phyloP scores from a whole-genome alignment of 2,797 vertebrate genomes.

The Arctocebus calabarensis region DNA sequence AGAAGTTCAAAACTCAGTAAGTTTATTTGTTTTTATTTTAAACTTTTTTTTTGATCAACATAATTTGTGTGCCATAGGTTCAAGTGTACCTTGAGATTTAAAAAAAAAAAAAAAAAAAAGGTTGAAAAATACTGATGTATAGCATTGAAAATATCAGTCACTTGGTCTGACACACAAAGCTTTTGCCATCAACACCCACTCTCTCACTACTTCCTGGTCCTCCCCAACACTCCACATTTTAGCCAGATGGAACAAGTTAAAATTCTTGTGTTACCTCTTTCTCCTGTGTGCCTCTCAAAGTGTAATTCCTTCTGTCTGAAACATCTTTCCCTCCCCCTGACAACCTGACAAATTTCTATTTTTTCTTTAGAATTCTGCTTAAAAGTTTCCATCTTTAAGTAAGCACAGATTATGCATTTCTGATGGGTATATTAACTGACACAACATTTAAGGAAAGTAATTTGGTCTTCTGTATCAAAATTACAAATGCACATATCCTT shows the following conservation, averaged over 20 bases:
- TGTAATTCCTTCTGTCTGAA: neutral
- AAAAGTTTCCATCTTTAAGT: constrained; percentile 2
- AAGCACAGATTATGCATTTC: neutral
- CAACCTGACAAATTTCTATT: neutral
- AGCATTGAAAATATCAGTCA: constrained; percentile 32
- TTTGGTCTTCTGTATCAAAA: constrained; percentile 1
- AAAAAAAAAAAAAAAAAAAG: no score
- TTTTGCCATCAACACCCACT: neutral
- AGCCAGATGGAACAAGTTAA: neutral
- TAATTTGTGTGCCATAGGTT: no score
- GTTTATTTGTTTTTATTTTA: no score
- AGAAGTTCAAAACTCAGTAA: no score
- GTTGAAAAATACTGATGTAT: neutral
- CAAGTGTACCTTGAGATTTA: no score
- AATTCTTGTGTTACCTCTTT: neutral
- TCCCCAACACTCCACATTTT: neutral
- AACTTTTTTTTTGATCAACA: no score
- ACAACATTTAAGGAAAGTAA: neutral
- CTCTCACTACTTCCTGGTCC: neutral
- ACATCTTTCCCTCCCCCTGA: neutral
- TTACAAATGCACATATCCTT: neutral
- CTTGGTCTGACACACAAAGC: neutral
- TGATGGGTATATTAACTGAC: neutral
- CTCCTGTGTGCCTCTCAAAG: neutral
- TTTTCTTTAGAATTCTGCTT: constrained; percentile 30